phyloP scores from a whole-genome alignment of 2,888 invertebrate genomes.

The Oligia latruncula region DNA sequence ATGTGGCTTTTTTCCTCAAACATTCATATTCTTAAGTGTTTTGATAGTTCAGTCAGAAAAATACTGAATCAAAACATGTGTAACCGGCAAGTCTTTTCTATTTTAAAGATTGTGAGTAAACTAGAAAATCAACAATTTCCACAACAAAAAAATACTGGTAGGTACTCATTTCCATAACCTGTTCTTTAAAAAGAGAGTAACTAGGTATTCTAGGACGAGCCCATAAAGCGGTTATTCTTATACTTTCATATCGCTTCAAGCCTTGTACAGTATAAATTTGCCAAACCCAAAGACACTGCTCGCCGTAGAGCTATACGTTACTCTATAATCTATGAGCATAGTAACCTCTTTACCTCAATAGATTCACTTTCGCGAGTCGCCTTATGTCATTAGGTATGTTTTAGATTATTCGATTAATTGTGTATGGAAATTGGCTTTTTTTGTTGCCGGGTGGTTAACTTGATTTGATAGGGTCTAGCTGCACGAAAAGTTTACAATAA shows the following conservation, averaged over 20 bases:
- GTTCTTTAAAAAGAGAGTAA: constrained; percentile 33
- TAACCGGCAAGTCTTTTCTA: neutral
- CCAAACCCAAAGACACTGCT: constrained; percentile 23
- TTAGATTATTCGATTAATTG: constrained; percentile 13
- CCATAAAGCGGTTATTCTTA: constrained; percentile 21
- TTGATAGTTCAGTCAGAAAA: neutral
- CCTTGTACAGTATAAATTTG: constrained; percentile 39
- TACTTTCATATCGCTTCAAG: constrained; percentile 46
- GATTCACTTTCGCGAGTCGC: constrained; percentile 42
- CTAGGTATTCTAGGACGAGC: constrained; percentile 4
- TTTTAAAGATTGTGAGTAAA: constrained; percentile 8
- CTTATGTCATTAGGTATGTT: constrained; percentile 55
- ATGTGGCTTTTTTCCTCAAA: neutral
- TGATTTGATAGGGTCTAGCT: neutral
- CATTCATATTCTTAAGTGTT: neutral
- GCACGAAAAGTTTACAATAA: neutral
- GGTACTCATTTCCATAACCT: neutral
- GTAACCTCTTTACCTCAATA: constrained; percentile 49
- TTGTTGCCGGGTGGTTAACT: neutral
- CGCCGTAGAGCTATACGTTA: neutral
- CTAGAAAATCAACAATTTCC: constrained; percentile 9
- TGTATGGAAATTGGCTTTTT: neutral
- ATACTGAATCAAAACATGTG: neutral
- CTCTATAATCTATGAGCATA: constrained; percentile 36
- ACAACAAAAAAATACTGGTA: neutral